A percentile compares a stretch with the other conserved stretches of the same genome.
phyloP scores from a whole-genome alignment of 2,797 vertebrate species.

The Microcaecilia unicolor region DNA sequence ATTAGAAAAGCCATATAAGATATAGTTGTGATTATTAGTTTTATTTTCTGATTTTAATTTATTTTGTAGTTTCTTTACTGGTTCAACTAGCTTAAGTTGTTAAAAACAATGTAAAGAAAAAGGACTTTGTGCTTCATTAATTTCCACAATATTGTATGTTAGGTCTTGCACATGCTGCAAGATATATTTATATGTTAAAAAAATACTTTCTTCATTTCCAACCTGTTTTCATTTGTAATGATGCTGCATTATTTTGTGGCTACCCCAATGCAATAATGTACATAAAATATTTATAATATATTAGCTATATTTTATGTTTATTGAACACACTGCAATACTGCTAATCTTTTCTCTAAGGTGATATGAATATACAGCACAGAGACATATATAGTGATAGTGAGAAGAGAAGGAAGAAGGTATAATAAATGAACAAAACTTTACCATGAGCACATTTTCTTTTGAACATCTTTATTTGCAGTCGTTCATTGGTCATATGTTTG shows the following conservation, averaged over 20 bases:
- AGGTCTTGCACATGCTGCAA: slow-evolving; percentile 37
- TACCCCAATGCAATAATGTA: slow-evolving; percentile 92
- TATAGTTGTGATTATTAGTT: slow-evolving; percentile 51
- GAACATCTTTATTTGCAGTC: slow-evolving; percentile 56
- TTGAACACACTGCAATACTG: slow-evolving; percentile 50
- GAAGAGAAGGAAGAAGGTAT: slow-evolving; percentile 38
- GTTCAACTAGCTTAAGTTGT: slow-evolving; percentile 33
- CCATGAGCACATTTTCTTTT: slow-evolving; percentile 41
- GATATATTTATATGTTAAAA: slow-evolving; percentile 47
- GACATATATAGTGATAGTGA: too few relatives aligned
- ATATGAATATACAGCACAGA: slow-evolving; percentile 32
- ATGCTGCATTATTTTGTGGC: slow-evolving; percentile 67
- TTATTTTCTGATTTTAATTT: slow-evolving; percentile 56
- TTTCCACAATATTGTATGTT: slow-evolving; percentile 41
- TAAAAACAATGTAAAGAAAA: slow-evolving; percentile 41
- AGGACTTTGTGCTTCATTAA: slow-evolving; percentile 33
- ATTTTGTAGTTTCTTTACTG: slow-evolving; percentile 48
- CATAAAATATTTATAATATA: slow-evolving; percentile 68
- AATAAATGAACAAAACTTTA: slow-evolving; percentile 34
- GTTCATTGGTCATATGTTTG: slow-evolving; percentile 65
- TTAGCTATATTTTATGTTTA: slow-evolving; percentile 57
- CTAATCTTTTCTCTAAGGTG: slow-evolving; percentile 37
- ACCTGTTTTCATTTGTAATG: slow-evolving; percentile 54
- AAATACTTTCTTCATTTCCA: slow-evolving; percentile 43
- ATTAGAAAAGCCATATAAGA: slow-evolving; percentile 71